Percentiles rank a stretch among this genome's conserved stretches.
These are phyloP conservation scores for Drosophila micromelanica DNA, from an alignment of 1,140 invertebrate genomes.

Conservation along the genomic window DNA sequence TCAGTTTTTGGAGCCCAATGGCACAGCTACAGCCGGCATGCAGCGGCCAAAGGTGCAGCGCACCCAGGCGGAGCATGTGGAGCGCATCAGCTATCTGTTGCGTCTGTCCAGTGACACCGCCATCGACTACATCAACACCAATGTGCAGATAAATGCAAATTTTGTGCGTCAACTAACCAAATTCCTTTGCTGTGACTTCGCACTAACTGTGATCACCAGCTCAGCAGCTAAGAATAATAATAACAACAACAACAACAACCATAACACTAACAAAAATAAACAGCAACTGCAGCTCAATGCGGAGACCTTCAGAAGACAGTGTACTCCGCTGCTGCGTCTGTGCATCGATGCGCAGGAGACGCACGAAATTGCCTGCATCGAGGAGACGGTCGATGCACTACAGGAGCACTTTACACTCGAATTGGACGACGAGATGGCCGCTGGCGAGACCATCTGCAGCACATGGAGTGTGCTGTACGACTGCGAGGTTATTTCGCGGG, in stretches of 20 bases:
- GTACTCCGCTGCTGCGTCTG: slow-evolving; percentile 61
- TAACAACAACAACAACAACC: slow-evolving; percentile 30
- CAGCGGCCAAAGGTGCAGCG: slow-evolving; percentile 42
- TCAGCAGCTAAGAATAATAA: slow-evolving; percentile 33
- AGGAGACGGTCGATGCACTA: slow-evolving; percentile 63
- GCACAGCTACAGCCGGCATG: slow-evolving; percentile 11
- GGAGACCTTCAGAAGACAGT: slow-evolving; percentile 56
- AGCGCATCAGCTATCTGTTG: slow-evolving; percentile 65
- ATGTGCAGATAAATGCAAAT: slow-evolving; percentile 66
- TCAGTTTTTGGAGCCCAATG: slow-evolving; percentile 59
- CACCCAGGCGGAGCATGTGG: slow-evolving; percentile 61
- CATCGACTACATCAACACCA: slow-evolving; percentile 81
- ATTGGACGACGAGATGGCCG: slow-evolving; percentile 58
- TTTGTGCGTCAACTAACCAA: slow-evolving; percentile 74
- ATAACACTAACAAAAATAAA: slow-evolving; percentile 36
- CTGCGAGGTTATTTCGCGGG: slow-evolving; percentile 69
- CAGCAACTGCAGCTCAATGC: slow-evolving; percentile 57
- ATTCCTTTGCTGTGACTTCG: slow-evolving; percentile 80
- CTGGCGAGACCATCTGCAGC: slow-evolving; percentile 65
- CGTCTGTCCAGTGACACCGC: slow-evolving; percentile 64
- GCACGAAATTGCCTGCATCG: slow-evolving; percentile 69
- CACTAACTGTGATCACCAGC: slow-evolving; percentile 61
- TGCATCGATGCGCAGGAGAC: slow-evolving; percentile 73
- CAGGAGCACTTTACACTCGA: slow-evolving; percentile 64
- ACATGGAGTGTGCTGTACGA: slow-evolving; percentile 65